Conservation (phyloP, 2,113 vertebrate species). For the Penelope pileata region DNA sequence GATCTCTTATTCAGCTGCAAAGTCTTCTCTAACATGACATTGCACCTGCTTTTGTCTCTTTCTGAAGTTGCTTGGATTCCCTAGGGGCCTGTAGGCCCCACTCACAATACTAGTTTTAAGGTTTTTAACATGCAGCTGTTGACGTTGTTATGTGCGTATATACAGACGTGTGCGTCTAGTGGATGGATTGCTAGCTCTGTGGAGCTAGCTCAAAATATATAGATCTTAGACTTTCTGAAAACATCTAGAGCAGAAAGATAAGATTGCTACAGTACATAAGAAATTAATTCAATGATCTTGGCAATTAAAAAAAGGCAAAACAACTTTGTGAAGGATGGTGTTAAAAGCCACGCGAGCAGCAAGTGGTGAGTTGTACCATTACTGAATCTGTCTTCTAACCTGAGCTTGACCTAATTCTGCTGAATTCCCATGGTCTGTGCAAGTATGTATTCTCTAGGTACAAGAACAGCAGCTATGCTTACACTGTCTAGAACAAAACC, state of each 20-base stretch:
- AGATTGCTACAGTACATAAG: background rate
- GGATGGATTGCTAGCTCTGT: background rate
- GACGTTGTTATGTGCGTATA: background rate
- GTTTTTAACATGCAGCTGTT: background rate
- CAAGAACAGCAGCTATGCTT: constrained; percentile 52
- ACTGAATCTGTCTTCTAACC: constrained; percentile 4
- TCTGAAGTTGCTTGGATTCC: background rate
- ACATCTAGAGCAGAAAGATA: background rate
- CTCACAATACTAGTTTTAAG: background rate
- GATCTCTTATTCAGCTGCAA: background rate
- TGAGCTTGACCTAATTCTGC: constrained; percentile 31
- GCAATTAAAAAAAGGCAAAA: background rate
- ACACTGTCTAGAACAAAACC: constrained; percentile 23
- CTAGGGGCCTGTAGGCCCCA: background rate
- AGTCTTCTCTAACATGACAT: background rate
- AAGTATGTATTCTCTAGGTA: background rate
- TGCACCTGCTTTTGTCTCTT: background rate
- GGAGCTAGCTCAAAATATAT: background rate
- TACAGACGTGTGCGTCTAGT: background rate
- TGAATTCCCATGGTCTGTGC: constrained; percentile 12
- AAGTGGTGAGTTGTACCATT: background rate
- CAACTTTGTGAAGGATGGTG: background rate
- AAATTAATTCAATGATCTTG: background rate
- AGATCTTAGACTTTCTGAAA: background rate
- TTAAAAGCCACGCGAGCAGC: background rate